A percentile compares a stretch with the other conserved stretches of the same genome.
Conservation (phyloP, 2,797 vertebrate species). For the Allobates femoralis region DNA sequence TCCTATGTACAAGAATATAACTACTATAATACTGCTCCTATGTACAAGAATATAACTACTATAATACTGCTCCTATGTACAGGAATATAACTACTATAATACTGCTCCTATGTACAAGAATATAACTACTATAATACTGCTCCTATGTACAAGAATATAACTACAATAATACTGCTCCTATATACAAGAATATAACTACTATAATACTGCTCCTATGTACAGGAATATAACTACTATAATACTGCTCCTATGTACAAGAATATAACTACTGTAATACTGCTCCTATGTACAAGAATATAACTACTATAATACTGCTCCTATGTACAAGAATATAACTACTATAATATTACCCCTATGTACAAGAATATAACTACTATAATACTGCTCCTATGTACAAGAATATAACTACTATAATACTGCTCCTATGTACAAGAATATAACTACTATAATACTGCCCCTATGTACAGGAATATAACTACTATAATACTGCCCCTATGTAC, state of each 20-base stretch:
- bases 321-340: slow-evolving; percentile 4
- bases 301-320: slow-evolving; percentile 10
- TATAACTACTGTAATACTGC: slow-evolving; percentile 6
- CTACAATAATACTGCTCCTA: not conserved
- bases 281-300: not conserved
- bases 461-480: slow-evolving; percentile 4
- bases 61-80: slow-evolving; percentile 2
- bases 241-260: not conserved
- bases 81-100: no score
- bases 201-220: slow-evolving; percentile 9
- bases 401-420: slow-evolving; percentile 11
- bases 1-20: not conserved
- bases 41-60: not conserved
- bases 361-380: slow-evolving; percentile 8
- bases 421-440: slow-evolving; percentile 8
- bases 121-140: not conserved
- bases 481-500: not conserved
- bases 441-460: not conserved
- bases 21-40: not conserved
- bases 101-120: not conserved
- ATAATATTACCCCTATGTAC: slow-evolving; percentile 2
- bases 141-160: not conserved
- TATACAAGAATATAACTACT: slow-evolving; percentile 9
- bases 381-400: slow-evolving; percentile 3
- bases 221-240: not conserved